A percentile compares a stretch with the other conserved stretches of the same genome.
Conservation (phyloP, 2,113 vertebrate species). For the Peucedramus taeniatus region DNA sequence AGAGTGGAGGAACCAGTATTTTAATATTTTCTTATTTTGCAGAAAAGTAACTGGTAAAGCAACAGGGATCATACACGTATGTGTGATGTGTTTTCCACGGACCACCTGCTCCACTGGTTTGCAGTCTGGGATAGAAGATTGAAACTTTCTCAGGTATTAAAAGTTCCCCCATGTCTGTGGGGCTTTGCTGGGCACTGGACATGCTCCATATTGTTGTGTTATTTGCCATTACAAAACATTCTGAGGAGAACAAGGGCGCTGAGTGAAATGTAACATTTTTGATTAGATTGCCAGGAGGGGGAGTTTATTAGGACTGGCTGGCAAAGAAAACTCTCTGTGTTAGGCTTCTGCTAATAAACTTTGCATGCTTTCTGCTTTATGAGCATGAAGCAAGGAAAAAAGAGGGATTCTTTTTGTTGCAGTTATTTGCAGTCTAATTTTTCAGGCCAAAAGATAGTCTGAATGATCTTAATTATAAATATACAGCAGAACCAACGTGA, state of each 20-base stretch:
- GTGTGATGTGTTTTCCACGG: not conserved
- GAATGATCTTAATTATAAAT: slow-evolving; percentile 80
- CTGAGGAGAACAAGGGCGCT: not conserved
- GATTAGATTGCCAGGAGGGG: not conserved
- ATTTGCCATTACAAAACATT: not conserved
- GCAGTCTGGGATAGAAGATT: not conserved
- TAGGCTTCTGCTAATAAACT: not conserved
- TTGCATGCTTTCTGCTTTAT: not conserved
- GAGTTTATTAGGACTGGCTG: not conserved
- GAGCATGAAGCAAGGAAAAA: not conserved
- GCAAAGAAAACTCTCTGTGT: not conserved
- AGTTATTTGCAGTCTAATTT: slow-evolving; percentile 79
- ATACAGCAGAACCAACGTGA: slow-evolving; percentile 76
- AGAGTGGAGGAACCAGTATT: not conserved
- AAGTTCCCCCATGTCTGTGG: not conserved
- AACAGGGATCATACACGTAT: not conserved
- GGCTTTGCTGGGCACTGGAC: not conserved
- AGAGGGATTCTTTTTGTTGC: slow-evolving; percentile 14
- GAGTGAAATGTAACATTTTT: fast-evolving
- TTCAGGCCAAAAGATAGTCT: slow-evolving; percentile 61
- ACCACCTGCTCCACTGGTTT: not conserved
- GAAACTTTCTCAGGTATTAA: not conserved
- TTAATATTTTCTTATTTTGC: not conserved
- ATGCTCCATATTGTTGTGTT: not conserved
- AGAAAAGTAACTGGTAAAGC: not conserved